Base-by-base conservation (phyloP, 2,888 invertebrate species). In the Nesidiocoris tenuis region DNA sequence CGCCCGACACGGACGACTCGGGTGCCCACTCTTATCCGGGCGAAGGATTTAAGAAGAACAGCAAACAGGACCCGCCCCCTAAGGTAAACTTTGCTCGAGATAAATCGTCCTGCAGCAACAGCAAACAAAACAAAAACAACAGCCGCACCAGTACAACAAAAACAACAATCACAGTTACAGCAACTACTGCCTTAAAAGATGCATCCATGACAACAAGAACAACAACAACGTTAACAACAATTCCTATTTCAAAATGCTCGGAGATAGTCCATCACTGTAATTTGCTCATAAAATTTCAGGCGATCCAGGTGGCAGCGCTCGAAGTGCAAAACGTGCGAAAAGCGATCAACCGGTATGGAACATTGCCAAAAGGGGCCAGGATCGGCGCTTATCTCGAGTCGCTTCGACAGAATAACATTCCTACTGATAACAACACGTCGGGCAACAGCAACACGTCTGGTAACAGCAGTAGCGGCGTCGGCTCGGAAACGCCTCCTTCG, bases 341-440 rank as follows among this genome's bases (percentile, higher is more conserved):
- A 80, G 96, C 96, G 63, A 95, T 95, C 80, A 96, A 95, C 84
- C 89, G 96, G 23, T 98, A 97, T 83, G 98, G 98, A 18, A 98
- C 98, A 9, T 86, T 98, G 82, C 98, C 98, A 0, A 98, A 98
- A 85, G 96, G 94, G 65, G 96, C 96, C 9, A 88, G 98, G 79
- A 98, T 98, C 81, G 97, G 97, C 25, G 98, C 97, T 3, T 98
- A 95, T 84, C 86, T 98, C 74, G 97, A 98, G 84, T 96, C 96
- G 2, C 87, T 98, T 82, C 89, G 94, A 61, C 93, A 94, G 82
- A 92, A 91, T 82, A 91, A 90, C 66, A 84, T 86, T 24, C 77
- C 78, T 54, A 70, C 76, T 16, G 78, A 78, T 7, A 76, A 76
- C 64, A 76, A 71, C 67, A 76, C 67, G n/a, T 55, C 65, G 3